Percentiles rank a stretch among this genome's conserved stretches.
Conservation (phyloP, 2,888 invertebrate genomes). For the Agriotes lineatus region DNA sequence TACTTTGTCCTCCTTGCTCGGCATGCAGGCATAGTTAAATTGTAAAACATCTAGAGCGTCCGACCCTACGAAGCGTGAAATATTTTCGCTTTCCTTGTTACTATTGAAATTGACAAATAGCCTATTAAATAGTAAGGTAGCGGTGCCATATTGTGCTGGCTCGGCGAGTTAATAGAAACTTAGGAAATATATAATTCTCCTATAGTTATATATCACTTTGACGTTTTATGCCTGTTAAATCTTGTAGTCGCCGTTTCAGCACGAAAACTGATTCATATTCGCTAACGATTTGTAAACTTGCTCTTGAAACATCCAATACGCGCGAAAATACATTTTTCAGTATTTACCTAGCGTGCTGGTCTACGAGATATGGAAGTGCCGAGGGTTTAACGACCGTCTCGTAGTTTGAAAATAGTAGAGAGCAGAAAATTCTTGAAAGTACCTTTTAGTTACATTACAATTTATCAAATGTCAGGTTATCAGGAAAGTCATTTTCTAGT, state of each 20-base stretch:
- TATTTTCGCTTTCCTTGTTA: neutral
- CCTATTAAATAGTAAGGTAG: slow-evolving; percentile 6
- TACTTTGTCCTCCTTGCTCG: too few relatives aligned
- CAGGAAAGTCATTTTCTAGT: too few relatives aligned
- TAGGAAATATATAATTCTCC: slow-evolving; percentile 2
- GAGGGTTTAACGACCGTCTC: too few relatives aligned
- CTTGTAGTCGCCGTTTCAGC: neutral
- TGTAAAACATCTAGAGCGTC: neutral
- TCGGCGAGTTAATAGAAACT: slow-evolving; percentile 13
- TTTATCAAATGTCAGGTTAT: too few relatives aligned
- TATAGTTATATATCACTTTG: slow-evolving; percentile 9
- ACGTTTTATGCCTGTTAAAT: slow-evolving; percentile 13
- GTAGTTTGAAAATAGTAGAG: too few relatives aligned
- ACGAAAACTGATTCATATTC: neutral
- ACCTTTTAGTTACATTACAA: too few relatives aligned
- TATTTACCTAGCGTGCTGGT: too few relatives aligned
- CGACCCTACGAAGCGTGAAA: neutral
- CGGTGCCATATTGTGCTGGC: slow-evolving; percentile 13
- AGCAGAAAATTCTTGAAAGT: too few relatives aligned
- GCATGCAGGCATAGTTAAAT: too few relatives aligned
- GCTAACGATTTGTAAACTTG: neutral
- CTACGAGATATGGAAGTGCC: too few relatives aligned
- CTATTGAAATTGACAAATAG: slow-evolving; percentile 1
- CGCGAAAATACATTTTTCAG: too few relatives aligned
- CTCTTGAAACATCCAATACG: neutral